Evolutionary conservation across 2,113 vertebrate genomes (phyloP).

Genomic region (Corynorhinus townsendii): DNA sequence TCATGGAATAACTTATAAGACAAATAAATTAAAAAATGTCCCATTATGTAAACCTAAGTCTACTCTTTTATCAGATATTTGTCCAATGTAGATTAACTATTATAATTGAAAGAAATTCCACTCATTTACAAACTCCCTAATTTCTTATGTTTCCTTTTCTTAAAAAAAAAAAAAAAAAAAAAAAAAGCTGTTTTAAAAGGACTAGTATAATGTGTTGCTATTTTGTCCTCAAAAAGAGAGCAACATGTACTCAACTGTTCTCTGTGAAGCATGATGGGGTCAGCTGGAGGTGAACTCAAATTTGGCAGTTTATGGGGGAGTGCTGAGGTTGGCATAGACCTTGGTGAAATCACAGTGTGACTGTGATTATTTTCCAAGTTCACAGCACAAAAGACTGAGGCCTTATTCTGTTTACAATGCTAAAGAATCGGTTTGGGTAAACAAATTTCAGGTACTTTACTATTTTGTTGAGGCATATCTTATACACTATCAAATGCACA

Average conservation of each 20-base stretch:
- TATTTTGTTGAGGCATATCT: background rate
- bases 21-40: background rate
- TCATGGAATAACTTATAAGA: background rate
- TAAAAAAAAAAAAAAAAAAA: too few relatives aligned
- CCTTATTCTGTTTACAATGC: background rate
- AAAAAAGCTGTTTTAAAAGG: background rate
- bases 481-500: background rate
- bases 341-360: background rate
- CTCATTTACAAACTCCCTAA: background rate
- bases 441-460: background rate
- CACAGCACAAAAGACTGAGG: background rate
- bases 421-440: background rate
- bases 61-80: background rate
- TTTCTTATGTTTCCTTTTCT: background rate
- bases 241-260: background rate
- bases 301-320: background rate
- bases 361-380: background rate
- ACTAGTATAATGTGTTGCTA: background rate
- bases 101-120: background rate
- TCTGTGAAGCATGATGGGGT: background rate
- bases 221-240: background rate
- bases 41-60: background rate
- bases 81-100: background rate
- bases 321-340: too few relatives aligned
- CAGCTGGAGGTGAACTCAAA: background rate